A percentile compares a stretch with the other conserved stretches of the same genome.
phyloP scores from a whole-genome alignment of 2,113 vertebrate species.

The Cinclus cinclus region DNA sequence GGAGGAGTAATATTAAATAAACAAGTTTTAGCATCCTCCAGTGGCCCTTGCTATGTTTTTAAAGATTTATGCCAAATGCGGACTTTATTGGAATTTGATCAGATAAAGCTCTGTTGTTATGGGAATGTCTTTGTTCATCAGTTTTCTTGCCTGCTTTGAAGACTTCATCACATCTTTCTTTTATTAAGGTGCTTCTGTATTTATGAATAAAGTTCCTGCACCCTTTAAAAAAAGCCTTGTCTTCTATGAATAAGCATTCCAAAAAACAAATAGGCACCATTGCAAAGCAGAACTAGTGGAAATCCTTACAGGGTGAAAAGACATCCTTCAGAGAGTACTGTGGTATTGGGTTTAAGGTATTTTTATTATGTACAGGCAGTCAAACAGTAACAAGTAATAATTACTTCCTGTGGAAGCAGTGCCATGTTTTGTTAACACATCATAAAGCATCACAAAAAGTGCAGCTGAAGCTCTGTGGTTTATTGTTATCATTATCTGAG shows the following conservation, averaged over 20 bases:
- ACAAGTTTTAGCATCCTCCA: conserved; percentile 53
- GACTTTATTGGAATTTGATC: conserved; percentile 72
- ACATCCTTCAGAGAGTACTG: neutral
- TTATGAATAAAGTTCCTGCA: conserved; percentile 55
- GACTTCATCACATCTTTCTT: conserved; percentile 63
- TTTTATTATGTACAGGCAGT: conserved; percentile 36
- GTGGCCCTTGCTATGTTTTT: conserved; percentile 58
- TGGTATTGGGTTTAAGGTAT: conserved; percentile 47
- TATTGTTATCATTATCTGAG: neutral
- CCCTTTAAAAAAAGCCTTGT: neutral
- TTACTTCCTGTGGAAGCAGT: neutral
- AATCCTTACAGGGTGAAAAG: neutral
- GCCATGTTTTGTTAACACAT: conserved; percentile 20
- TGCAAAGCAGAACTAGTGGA: neutral
- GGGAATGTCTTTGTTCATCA: conserved; percentile 63
- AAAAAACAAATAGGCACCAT: neutral
- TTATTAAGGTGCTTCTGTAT: conserved; percentile 67
- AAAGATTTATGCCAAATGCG: conserved; percentile 69
- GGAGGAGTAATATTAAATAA: conserved; percentile 54
- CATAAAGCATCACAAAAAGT: conserved; percentile 8
- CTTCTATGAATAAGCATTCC: conserved; percentile 43
- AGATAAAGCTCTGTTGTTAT: conserved; percentile 61
- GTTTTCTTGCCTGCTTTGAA: conserved; percentile 51
- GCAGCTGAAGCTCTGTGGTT: neutral
- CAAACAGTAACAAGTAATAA: conserved; percentile 46